Conservation (phyloP, 2,113 vertebrate species). For the Phalacrocorax pelagicus region DNA sequence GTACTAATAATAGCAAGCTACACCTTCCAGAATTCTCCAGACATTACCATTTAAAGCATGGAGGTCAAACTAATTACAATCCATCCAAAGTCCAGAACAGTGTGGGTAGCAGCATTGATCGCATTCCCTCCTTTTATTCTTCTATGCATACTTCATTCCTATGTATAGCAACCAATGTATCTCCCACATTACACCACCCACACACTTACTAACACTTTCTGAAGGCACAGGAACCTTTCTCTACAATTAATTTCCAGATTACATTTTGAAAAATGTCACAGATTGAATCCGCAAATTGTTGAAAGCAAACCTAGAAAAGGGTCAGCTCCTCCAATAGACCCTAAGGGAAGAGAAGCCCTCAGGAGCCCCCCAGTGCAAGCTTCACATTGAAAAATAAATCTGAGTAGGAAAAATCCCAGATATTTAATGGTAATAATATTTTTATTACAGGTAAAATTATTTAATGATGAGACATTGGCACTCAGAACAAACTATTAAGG, state of each 20-base stretch:
- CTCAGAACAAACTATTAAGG: not conserved
- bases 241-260: constrained; percentile 38
- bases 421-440: not conserved
- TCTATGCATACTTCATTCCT: constrained; percentile 10
- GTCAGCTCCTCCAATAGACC: not conserved
- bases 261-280: not conserved
- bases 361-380: not conserved
- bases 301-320: constrained; percentile 4
- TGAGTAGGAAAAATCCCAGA: not conserved
- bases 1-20: not conserved
- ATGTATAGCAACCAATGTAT: constrained; percentile 39
- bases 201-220: constrained; percentile 12
- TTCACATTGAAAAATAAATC: constrained; percentile 15
- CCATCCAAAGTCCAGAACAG: not conserved
- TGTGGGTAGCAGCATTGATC: not conserved
- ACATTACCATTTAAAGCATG: not conserved
- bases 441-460: not conserved
- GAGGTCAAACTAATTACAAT: not conserved
- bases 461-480: not conserved
- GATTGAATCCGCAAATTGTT: not conserved
- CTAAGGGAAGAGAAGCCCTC: not conserved
- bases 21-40: constrained; percentile 4
- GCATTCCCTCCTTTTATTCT: constrained; percentile 10
- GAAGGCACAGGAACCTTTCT: constrained; percentile 14
- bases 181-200: constrained; percentile 34